These are phyloP conservation scores for Rousettus madagascariensis DNA, from an alignment of 2,797 vertebrate genomes.

Conservation along the genomic window DNA sequence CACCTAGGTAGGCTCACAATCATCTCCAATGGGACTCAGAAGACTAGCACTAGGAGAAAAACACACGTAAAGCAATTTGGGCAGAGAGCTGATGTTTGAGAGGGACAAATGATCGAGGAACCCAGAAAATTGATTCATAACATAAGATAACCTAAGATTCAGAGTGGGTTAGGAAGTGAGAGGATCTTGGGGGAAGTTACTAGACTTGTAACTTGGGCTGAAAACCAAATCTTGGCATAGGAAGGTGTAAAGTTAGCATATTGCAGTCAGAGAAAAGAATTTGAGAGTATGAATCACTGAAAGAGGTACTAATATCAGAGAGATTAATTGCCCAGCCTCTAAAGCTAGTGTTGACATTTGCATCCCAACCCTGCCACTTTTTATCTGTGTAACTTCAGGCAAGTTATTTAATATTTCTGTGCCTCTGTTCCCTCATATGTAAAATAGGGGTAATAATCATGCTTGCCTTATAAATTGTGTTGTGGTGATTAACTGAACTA, in stretches of 20 bases:
- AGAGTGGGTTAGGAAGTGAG: not conserved
- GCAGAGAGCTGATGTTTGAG: not conserved
- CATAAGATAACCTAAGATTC: not conserved
- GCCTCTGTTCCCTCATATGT: not conserved
- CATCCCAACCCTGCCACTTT: not conserved
- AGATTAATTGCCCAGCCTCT: not conserved
- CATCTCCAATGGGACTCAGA: not conserved
- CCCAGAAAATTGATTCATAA: not conserved
- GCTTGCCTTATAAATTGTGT: constrained; percentile 8
- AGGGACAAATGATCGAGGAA: not conserved
- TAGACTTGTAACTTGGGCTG: not conserved
- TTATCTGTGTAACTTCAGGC: not conserved
- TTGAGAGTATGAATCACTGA: not conserved
- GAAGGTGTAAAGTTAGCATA: not conserved
- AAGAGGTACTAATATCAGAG: not conserved
- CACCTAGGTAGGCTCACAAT: not conserved
- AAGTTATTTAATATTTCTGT: not conserved
- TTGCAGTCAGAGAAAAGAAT: not conserved
- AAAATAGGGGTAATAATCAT: not conserved
- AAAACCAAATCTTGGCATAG: not conserved
- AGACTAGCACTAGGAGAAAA: not conserved
- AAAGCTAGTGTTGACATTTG: not conserved
- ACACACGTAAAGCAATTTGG: not conserved
- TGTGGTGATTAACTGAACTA: not conserved
- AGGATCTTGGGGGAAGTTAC: not conserved